A percentile compares a stretch with the other conserved stretches of the same genome.
Conservation (phyloP, 2,888 invertebrate genomes). For the Agrochola litura region DNA sequence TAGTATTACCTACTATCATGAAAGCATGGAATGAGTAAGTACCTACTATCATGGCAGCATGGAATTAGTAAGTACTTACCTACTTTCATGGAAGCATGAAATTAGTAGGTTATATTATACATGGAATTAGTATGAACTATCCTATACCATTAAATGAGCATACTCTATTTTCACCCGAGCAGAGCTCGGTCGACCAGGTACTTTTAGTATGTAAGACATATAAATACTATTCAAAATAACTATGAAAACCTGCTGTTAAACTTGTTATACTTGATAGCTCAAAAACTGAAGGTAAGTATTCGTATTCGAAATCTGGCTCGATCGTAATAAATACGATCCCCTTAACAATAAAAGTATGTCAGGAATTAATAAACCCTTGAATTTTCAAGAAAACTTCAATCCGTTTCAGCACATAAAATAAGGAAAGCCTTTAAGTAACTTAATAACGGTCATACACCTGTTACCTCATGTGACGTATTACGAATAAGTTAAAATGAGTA, state of each 20-base stretch:
- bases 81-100: no score
- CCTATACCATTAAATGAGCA: no score
- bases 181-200: no score
- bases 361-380: background rate
- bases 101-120: no score
- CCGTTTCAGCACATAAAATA: slow-evolving; percentile 24
- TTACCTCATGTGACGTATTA: slow-evolving; percentile 19
- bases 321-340: background rate
- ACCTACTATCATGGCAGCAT: no score
- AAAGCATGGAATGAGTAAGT: no score
- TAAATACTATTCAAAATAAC: background rate
- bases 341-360: background rate
- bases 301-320: no score
- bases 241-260: background rate
- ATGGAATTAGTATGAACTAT: no score
- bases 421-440: slow-evolving; percentile 17
- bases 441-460: slow-evolving; percentile 44
- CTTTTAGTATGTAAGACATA: background rate
- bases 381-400: slow-evolving; percentile 16
- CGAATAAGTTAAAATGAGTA: background rate
- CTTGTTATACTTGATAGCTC: background rate
- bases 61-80: no score
- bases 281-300: background rate
- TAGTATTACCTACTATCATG: no score
- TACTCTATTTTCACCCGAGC: no score